Evolutionary conservation across 2,113 vertebrate genomes (phyloP).

Genomic region (Tilapia sparmanii): DNA sequence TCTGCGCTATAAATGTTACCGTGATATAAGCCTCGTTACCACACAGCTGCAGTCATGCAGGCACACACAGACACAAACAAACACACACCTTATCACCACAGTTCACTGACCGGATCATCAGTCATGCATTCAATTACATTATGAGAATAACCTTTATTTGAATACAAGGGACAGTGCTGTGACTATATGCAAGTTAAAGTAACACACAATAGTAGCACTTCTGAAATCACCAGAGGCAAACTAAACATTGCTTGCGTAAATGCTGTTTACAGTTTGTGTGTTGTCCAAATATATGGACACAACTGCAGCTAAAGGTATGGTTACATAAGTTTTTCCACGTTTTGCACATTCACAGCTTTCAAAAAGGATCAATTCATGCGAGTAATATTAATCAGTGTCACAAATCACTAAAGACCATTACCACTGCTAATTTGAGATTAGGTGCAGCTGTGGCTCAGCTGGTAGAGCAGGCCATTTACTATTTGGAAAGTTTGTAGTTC

Average conservation of each 20-base stretch:
- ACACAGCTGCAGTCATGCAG: not conserved
- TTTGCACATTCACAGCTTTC: not conserved
- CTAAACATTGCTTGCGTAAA: not conserved
- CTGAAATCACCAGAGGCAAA: not conserved
- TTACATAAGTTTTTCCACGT: not conserved
- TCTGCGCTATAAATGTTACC: slow-evolving; percentile 48
- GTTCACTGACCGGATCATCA: slow-evolving; percentile 42
- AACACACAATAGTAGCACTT: not conserved
- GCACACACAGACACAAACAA: not conserved
- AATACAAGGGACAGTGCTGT: not conserved
- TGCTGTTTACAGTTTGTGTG: not conserved
- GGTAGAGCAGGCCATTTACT: rapidly evolving
- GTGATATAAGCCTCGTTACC: slow-evolving; percentile 35
- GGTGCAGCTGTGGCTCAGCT: not conserved
- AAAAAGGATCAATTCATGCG: not conserved
- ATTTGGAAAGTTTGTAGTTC: not conserved
- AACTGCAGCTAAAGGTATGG: not conserved
- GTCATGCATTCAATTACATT: slow-evolving; percentile 44
- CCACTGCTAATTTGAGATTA: not conserved
- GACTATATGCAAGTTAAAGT: not conserved
- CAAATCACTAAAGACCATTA: not conserved
- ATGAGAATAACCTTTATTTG: not conserved
- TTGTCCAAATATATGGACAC: not conserved
- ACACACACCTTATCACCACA: not conserved
- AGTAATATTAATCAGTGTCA: not conserved